These are phyloP conservation scores for Leucozona laternaria DNA, from an alignment of 2,888 invertebrate genomes.

Conservation along the genomic window DNA sequence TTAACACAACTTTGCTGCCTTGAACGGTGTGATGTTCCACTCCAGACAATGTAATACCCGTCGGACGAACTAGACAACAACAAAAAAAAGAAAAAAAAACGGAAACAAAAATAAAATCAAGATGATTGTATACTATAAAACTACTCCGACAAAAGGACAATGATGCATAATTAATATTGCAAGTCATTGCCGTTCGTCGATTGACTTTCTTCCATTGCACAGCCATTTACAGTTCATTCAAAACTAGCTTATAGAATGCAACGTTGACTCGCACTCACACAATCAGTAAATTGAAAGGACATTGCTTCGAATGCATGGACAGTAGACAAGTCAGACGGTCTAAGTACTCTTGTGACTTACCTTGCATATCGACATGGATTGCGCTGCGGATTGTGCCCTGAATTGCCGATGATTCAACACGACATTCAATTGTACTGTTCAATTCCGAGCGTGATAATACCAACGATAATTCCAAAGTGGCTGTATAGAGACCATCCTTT, in stretches of 20 bases:
- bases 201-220: slow-evolving; percentile 7
- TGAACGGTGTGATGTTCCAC: slow-evolving; percentile 91
- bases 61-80: slow-evolving; percentile 89
- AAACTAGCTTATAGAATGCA: slow-evolving; percentile 46
- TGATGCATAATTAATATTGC: slow-evolving; percentile 64
- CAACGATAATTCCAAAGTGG: slow-evolving; percentile 86
- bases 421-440: slow-evolving; percentile 88
- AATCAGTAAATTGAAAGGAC: slow-evolving; percentile 25
- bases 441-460: slow-evolving; percentile 88
- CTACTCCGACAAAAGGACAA: slow-evolving; percentile 52
- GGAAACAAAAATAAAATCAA: slow-evolving; percentile 41
- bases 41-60: slow-evolving; percentile 90
- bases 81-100: slow-evolving; percentile 64
- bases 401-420: slow-evolving; percentile 86
- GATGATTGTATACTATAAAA: slow-evolving; percentile 32
- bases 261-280: slow-evolving; percentile 20
- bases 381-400: slow-evolving; percentile 84
- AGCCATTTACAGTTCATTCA: slow-evolving; percentile 28
- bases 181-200: slow-evolving; percentile 45
- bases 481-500: slow-evolving; percentile 87
- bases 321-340: neutral
- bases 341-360: slow-evolving; percentile 84
- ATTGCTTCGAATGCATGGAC: slow-evolving; percentile 28
- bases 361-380: slow-evolving; percentile 87
- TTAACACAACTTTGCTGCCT: slow-evolving; percentile 90